Base-by-base conservation (phyloP, 2,797 vertebrate species). In the Lepilemur septentrionalis region DNA sequence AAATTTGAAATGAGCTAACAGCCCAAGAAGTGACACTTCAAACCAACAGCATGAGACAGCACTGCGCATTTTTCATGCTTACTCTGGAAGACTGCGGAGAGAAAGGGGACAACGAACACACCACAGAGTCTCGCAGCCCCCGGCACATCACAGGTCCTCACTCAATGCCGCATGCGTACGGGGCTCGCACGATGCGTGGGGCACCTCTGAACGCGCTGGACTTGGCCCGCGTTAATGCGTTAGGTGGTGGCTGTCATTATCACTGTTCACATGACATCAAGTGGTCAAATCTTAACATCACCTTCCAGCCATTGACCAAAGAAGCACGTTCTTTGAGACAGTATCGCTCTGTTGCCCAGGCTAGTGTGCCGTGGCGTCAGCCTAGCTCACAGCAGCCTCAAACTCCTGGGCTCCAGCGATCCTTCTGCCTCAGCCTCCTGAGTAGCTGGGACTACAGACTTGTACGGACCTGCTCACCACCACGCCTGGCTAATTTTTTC, bases 111-210 rank as follows among this genome's bases (percentile, higher is more conserved):
- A 3, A 12, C 2, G 23, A 30, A 41, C 0, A 11, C 0, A 4
- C 18, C 0, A 0, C 43, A 25, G 35, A 35, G 76, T 18, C 65
- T 5, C 28, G 3, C 32, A 7, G 14, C 3, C 28, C 52, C 89
- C 30, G 25, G 92, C 7, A 55, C 83, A n/a, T 0, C 38, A 32
- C 0, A 41, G 93, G 43, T 50, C 87, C 35, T 72, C 48, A 25
- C 18, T 1, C 8, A 3, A 78, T 0, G 12, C 63, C 2, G 5
- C 7, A 3, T 10, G 52, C 41, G 48, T 2, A 2, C 2, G 7
- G 0, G 5, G 48, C 50, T 63, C 50, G 46, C 32, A 15, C 1
- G 0, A 0, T 1, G 14, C 1, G 10, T 1, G 9, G 35, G 41
- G 12, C 50, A 20, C 30, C 10, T 0, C 7, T 35, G 32, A 81